phyloP scores from a whole-genome alignment of 1,140 invertebrate genomes.

The Lerema accius region DNA sequence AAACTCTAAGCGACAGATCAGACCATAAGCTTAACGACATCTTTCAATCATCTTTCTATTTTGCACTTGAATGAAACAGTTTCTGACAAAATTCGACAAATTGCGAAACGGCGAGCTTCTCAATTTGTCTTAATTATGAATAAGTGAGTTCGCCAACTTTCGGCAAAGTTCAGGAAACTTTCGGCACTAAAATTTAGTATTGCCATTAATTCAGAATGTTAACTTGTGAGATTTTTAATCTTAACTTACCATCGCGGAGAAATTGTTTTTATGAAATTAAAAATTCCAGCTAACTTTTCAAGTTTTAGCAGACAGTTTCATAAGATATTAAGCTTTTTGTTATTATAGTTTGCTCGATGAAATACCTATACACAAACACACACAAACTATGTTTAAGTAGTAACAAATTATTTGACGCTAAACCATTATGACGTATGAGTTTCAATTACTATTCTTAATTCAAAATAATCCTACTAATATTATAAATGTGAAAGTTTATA shows the following conservation, averaged over 20 bases:
- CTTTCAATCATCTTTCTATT: conserved; percentile 11
- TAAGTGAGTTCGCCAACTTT: conserved; percentile 12
- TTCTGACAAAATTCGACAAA: conserved; percentile 21
- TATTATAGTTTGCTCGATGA: no score
- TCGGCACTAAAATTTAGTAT: conserved; percentile 22
- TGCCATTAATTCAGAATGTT: conserved; percentile 7
- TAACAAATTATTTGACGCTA: no score
- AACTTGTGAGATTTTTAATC: background rate
- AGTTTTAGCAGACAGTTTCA: no score
- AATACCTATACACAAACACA: no score
- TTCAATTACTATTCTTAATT: no score
- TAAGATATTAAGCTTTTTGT: no score
- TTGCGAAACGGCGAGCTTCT: conserved; percentile 2
- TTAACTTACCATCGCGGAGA: background rate
- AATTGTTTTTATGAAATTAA: background rate
- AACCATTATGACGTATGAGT: no score
- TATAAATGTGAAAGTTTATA: no score
- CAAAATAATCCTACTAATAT: no score
- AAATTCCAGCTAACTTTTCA: background rate
- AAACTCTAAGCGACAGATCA: no score
- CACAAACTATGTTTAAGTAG: no score
- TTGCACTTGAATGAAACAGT: conserved; percentile 3
- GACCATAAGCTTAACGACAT: background rate
- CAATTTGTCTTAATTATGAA: conserved; percentile 28
- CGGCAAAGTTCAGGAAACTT: conserved; percentile 11